Evolutionary conservation across 2,113 vertebrate genomes (phyloP), one percentile per base, ranked within the genome.

Genomic region (Eurypyga helias): DNA sequence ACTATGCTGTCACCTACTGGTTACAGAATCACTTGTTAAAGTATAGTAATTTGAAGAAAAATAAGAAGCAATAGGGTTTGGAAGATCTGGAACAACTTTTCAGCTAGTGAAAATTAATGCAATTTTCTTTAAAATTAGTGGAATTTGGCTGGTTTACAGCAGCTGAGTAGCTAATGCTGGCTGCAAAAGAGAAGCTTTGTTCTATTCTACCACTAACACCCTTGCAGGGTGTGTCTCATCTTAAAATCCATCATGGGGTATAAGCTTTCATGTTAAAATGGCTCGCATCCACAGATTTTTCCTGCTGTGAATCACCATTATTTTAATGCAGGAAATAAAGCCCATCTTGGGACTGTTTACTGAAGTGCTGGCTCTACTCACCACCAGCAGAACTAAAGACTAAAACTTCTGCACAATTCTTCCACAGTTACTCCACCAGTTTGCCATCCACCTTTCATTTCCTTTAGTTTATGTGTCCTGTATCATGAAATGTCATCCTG

Each of bases 1-100:
- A 83, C 78, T 77, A 49, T 91, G 66, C 78, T 93, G 93, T 96
- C 95, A 96, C 71, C 95, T 95, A 58, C 84, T 86, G 87, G 87
- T 57, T 91, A 55, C 9, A 91, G 60, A 72, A 14, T 34, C 17
- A 41, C 6, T 75, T 79, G 45, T n/a, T 45, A 36, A 82, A 55
- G 5, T 25, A 31, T 7, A 71, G 29, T 23, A 4, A 26, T 77
- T 58, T 49, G n/a, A 78, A 89, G 17, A 45, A 85, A 88, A 60
- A n/a, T 14, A 84, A 45, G 34, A 48, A 65, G 4, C 9, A 81
- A 23, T 4, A 41, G 4, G 1, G 4, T 31, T 61, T 87, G 31
- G n/a, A 83, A 80, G 7, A 41, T 33, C 17, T 49, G 19, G 4
- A 83, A 25, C 21, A 90, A 25, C 4, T 43, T 45, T 58, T 80